A percentile compares a stretch with the other conserved stretches of the same genome.
These are phyloP conservation scores for Arenicola marina DNA, from an alignment of 2,888 invertebrate species.

Conservation along the genomic window DNA sequence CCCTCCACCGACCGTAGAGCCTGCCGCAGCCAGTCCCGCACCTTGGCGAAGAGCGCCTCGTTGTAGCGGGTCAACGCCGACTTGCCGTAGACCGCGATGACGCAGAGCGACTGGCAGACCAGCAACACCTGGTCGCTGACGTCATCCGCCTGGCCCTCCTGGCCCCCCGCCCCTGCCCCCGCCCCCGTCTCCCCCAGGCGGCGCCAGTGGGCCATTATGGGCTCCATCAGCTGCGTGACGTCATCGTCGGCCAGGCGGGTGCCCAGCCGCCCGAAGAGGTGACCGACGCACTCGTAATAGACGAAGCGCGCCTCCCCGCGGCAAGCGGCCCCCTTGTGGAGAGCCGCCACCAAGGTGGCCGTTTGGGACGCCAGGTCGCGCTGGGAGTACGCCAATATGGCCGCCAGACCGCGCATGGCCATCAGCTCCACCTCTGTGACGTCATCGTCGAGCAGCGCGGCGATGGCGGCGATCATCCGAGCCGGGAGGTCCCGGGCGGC, in stretches of 20 bases:
- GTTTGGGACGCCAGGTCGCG: constrained; percentile 20
- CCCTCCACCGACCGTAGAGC: constrained; percentile 7
- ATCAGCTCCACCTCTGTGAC: constrained; percentile 23
- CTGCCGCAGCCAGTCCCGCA: too few species aligned
- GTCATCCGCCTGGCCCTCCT: constrained; percentile 2
- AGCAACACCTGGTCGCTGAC: too few species aligned
- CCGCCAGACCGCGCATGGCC: constrained; percentile 21
- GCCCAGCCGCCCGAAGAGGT: constrained; percentile 25
- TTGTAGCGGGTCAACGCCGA: constrained; percentile 17
- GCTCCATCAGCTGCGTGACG: constrained; percentile 14
- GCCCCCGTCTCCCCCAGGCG: constrained; percentile 6
- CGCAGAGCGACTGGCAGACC: constrained; percentile 29
- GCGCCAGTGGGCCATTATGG: constrained; percentile 26
- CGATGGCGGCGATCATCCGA: constrained; percentile 18
- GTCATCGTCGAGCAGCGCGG: constrained; percentile 20
- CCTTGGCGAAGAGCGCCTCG: constrained; percentile 19
- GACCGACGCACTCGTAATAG: constrained; percentile 31
- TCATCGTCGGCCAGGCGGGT: constrained; percentile 12
- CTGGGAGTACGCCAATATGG: constrained; percentile 19
- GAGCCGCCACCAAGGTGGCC: constrained; percentile 15
- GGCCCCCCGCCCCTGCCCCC: too few species aligned
- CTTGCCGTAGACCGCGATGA: constrained; percentile 19
- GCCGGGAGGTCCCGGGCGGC: constrained; percentile 25
- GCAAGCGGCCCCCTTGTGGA: constrained; percentile 7
- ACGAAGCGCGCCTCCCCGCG: constrained; percentile 14